Base-by-base conservation (phyloP, 2,113 vertebrate species). In the Cairina moschata region DNA sequence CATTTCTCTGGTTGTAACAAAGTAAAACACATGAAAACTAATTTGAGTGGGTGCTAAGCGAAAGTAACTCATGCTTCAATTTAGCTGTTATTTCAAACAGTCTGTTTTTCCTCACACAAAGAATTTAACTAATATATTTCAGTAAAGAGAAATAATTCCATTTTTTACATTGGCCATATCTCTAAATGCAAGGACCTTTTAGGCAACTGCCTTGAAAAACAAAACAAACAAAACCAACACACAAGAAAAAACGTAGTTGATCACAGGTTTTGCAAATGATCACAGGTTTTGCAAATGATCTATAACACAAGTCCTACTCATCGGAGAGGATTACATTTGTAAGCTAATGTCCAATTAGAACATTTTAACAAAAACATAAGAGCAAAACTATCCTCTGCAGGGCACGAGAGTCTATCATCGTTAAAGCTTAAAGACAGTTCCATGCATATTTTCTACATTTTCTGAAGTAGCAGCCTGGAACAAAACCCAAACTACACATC, bases 401-500 rank as follows among this genome's bases (percentile, higher is more conserved):
- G 88, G 83, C 31, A 86, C 14, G 28, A 36, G 68, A 90, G 44
- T 54, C 93, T 95, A 83, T 80, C 68, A 54, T 71, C 17, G 15
- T 73, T 46, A 59, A 74, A 85, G 62, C 71, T 55, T 90, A 74
- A 96, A 92, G 78, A 88, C 75, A 68, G 40, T 72, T 92, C 81
- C 71, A 31, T 73, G 88, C 36, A 40, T 90, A 95, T 88, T 91
- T 65, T 78, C 78, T 34, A 38, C 26, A 84, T 79, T 62, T 48
- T 48, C 46, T 48, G 85, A 89, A 73, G 71, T 52, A 50, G 69
- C 36, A 87, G 91, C 66, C 71, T 88, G 78, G 92, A 95, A 72
- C 55, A 92, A 96, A 96, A 82, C 56, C 85, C 68, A 86, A 95
- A 92, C 48, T 77, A 83, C 88, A 94, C 87, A 91, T 97, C 90